These are phyloP conservation scores for Oncopeltus fasciatus DNA, from an alignment of 1,140 invertebrate species.

Conservation along the genomic window DNA sequence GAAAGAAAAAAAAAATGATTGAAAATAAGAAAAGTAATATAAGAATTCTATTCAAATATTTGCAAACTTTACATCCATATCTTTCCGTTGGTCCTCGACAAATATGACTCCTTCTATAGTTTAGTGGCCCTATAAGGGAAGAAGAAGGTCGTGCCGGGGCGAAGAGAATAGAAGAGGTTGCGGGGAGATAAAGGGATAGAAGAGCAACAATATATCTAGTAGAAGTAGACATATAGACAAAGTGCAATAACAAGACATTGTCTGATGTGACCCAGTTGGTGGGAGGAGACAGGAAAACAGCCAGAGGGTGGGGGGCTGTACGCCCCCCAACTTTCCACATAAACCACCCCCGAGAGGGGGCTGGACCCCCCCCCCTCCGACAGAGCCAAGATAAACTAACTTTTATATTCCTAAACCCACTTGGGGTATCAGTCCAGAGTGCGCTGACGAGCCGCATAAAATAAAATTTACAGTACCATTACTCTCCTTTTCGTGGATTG, in stretches of 20 bases:
- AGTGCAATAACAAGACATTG: slow-evolving; percentile 12
- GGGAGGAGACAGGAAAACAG: neutral
- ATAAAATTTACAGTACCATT: slow-evolving; percentile 1
- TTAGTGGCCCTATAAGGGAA: no score
- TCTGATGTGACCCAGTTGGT: slow-evolving; percentile 3
- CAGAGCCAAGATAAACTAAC: neutral
- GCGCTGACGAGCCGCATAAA: neutral
- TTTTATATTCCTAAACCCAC: slow-evolving; percentile 4
- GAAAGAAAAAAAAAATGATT: neutral
- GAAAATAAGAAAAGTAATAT: no score
- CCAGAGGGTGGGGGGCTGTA: neutral
- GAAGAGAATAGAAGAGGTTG: neutral
- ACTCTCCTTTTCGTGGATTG: neutral
- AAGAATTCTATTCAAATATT: no score
- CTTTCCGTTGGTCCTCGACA: no score
- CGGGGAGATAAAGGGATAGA: neutral
- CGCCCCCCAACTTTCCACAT: neutral
- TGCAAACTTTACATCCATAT: no score
- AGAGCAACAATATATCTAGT: neutral
- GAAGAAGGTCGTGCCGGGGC: neutral
- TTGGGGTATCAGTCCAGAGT: neutral
- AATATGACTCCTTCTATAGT: no score
- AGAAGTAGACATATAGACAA: slow-evolving; percentile 11
- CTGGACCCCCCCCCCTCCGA: neutral
- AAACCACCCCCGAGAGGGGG: neutral